These are phyloP conservation scores for Dicyrtoma fusca DNA, from an alignment of 2,888 invertebrate species.

Conservation along the genomic window DNA sequence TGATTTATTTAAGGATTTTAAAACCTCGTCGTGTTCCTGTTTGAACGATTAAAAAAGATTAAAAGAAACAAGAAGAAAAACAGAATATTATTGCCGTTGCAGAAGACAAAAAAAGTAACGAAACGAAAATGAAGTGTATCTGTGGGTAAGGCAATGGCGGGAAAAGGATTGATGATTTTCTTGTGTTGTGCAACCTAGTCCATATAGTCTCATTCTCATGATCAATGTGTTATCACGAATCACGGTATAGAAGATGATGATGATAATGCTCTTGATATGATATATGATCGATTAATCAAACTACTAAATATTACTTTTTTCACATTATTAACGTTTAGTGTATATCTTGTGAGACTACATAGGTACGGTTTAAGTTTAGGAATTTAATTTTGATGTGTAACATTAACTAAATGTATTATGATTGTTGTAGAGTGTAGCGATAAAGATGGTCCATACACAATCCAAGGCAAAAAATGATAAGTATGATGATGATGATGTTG, in stretches of 20 bases:
- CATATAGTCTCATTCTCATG: conserved; percentile 30
- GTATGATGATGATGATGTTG: conserved; percentile 14
- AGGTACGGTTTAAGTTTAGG: conserved; percentile 10
- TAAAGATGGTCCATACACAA: conserved; percentile 7
- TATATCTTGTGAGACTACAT: conserved; percentile 20
- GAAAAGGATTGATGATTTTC: conserved; percentile 28
- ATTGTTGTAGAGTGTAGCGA: conserved; percentile 15
- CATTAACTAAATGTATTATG: not conserved
- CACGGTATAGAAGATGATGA: conserved; percentile 12
- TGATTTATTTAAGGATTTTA: conserved; percentile 24
- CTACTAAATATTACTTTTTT: conserved; percentile 15
- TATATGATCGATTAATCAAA: conserved; percentile 22
- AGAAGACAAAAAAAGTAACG: not conserved
- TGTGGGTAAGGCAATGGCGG: not conserved
- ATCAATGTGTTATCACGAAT: conserved; percentile 19
- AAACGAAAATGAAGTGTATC: conserved; percentile 3
- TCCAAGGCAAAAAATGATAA: conserved; percentile 1
- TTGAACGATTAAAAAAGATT: not conserved
- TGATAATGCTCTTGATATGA: conserved; percentile 21
- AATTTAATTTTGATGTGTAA: conserved; percentile 20
- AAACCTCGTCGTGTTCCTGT: conserved; percentile 34
- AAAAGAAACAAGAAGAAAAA: conserved; percentile 5
- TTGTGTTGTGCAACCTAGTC: conserved; percentile 41
- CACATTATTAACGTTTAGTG: conserved; percentile 29
- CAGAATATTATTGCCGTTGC: not conserved